phyloP scores from a whole-genome alignment of 2,113 vertebrate genomes.

The Cavia porcellus region DNA sequence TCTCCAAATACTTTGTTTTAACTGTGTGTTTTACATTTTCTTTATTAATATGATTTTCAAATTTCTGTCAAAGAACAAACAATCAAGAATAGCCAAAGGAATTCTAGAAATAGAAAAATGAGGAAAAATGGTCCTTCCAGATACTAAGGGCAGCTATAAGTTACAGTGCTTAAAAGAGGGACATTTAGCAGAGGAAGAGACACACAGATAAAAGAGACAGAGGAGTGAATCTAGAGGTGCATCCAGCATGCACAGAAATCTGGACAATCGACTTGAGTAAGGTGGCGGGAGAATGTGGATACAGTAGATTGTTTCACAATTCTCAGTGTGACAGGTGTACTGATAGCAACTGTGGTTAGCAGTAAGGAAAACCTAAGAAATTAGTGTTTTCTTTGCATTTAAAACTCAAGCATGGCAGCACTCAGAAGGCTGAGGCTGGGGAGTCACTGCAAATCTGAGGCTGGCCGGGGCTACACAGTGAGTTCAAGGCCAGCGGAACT shows the following conservation, averaged over 20 bases:
- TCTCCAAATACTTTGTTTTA: neutral
- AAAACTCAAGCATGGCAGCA: neutral
- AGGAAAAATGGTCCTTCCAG: neutral
- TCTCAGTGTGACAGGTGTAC: neutral
- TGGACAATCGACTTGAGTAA: neutral
- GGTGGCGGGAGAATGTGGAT: neutral
- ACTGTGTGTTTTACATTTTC: neutral
- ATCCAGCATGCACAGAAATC: neutral
- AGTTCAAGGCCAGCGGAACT: neutral
- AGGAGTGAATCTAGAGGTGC: neutral
- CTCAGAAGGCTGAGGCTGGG: neutral
- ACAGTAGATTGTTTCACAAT: neutral
- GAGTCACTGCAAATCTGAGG: neutral
- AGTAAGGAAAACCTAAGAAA: neutral
- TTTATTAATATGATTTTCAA: neutral
- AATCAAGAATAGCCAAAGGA: neutral
- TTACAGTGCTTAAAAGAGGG: neutral
- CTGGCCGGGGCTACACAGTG: neutral
- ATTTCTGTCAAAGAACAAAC: neutral
- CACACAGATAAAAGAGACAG: neutral
- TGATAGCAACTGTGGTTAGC: neutral
- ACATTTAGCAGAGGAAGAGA: neutral
- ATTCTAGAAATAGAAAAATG: neutral
- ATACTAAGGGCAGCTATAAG: neutral
- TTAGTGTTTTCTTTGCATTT: neutral